phyloP scores from a whole-genome alignment of 2,113 vertebrate genomes.

The Passer montanus region DNA sequence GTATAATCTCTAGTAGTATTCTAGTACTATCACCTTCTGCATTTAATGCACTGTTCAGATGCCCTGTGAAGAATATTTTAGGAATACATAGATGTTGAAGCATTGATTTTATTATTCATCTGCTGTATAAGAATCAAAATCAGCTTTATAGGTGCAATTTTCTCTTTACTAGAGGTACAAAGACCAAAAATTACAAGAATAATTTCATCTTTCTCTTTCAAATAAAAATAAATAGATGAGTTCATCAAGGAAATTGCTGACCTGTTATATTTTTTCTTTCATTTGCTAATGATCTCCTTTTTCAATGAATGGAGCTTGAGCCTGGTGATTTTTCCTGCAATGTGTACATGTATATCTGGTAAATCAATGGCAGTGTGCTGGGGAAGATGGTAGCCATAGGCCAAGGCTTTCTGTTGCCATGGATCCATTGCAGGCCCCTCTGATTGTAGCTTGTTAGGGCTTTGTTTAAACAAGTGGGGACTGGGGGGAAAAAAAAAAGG shows the following conservation, averaged over 20 bases:
- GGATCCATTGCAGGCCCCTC: constrained; percentile 74
- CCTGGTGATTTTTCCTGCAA: constrained; percentile 28
- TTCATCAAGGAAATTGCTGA: constrained; percentile 62
- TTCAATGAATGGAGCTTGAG: constrained; percentile 42
- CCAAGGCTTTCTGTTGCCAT: constrained; percentile 77
- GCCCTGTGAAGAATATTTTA: constrained; percentile 42
- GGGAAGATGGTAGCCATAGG: constrained; percentile 67
- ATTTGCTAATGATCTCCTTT: constrained; percentile 48
- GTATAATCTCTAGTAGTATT: constrained; percentile 6
- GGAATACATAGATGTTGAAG: background rate
- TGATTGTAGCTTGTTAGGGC: constrained; percentile 80
- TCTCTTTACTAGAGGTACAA: constrained; percentile 3
- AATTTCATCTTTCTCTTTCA: constrained; percentile 53
- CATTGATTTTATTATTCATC: constrained; percentile 37
- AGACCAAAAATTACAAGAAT: constrained; percentile 42
- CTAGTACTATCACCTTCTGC: constrained; percentile 40
- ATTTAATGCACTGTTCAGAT: constrained; percentile 31
- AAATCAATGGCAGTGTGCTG: constrained; percentile 60
- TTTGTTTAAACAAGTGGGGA: constrained; percentile 84
- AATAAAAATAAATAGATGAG: constrained; percentile 62
- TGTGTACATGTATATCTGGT: background rate
- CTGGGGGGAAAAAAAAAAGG: background rate
- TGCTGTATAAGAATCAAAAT: constrained; percentile 43
- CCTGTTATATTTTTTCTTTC: constrained; percentile 45
- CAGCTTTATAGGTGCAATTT: constrained; percentile 30